Conservation (phyloP, 2,113 vertebrate species). For the Motacilla alba region DNA sequence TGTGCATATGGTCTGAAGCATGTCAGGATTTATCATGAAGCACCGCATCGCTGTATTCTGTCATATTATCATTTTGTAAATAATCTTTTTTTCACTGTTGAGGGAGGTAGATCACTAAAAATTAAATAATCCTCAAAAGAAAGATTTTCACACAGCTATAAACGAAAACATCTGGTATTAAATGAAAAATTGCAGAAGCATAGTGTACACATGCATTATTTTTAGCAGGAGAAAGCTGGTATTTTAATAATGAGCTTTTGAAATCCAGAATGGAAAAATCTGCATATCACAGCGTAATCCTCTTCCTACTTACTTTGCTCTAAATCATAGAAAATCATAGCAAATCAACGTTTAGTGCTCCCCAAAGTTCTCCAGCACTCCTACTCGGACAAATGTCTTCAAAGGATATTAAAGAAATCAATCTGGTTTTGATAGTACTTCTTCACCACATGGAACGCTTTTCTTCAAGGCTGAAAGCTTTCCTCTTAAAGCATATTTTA, state of each 20-base stretch:
- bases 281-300: background rate
- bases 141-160: background rate
- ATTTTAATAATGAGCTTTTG: background rate
- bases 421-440: background rate
- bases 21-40: constrained; percentile 25
- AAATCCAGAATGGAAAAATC: constrained; percentile 24
- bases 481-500: background rate
- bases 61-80: constrained; percentile 36
- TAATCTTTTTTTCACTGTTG: constrained; percentile 33
- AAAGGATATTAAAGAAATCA: constrained; percentile 10
- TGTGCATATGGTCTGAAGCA: background rate
- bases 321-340: constrained; percentile 7
- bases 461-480: background rate
- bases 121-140: constrained; percentile 27
- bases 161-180: background rate
- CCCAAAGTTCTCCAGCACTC: background rate
- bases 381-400: background rate
- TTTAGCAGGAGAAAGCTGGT: background rate
- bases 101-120: constrained; percentile 28
- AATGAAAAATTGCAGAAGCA: background rate
- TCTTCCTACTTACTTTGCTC: background rate
- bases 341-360: background rate
- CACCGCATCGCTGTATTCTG: background rate
- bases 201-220: background rate
- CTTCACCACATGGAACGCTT: background rate